Evolutionary conservation across 1,140 invertebrate genomes (phyloP).

Genomic region (Heliothis subflexa): DNA sequence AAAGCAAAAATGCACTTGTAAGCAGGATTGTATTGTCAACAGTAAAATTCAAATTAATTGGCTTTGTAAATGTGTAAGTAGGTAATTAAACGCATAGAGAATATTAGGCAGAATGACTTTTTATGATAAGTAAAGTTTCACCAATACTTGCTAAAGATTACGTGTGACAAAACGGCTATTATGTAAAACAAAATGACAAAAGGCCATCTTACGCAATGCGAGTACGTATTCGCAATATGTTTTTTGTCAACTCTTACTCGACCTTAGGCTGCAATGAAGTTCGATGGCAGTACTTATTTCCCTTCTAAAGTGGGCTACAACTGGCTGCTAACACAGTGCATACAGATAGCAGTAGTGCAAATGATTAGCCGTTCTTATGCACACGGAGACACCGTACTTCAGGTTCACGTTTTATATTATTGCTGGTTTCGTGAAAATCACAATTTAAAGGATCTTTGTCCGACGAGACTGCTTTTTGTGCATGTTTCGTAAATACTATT

Average conservation of each 20-base stretch:
- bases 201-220: constrained; percentile 41
- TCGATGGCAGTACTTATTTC: constrained; percentile 30
- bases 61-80: background rate
- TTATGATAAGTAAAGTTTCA: constrained; percentile 13
- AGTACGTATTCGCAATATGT: constrained; percentile 23
- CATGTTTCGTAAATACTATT: too few relatives aligned
- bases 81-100: background rate
- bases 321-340: background rate
- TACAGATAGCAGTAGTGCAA: background rate
- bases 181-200: constrained; percentile 42
- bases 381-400: too few relatives aligned
- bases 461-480: too few relatives aligned
- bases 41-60: background rate
- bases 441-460: too few relatives aligned
- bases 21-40: background rate
- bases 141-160: constrained; percentile 29
- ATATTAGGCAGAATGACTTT: background rate
- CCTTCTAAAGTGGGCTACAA: constrained; percentile 40
- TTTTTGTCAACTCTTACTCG: constrained; percentile 24
- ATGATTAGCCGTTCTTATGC: too few relatives aligned
- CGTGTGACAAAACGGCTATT: constrained; percentile 41
- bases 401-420: too few relatives aligned
- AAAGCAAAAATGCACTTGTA: too few relatives aligned
- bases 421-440: too few relatives aligned
- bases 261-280: constrained; percentile 38